Percentiles rank a stretch among this genome's conserved stretches.
These are phyloP conservation scores for Poecilia gillii DNA, from an alignment of 2,797 vertebrate species.

Conservation along the genomic window DNA sequence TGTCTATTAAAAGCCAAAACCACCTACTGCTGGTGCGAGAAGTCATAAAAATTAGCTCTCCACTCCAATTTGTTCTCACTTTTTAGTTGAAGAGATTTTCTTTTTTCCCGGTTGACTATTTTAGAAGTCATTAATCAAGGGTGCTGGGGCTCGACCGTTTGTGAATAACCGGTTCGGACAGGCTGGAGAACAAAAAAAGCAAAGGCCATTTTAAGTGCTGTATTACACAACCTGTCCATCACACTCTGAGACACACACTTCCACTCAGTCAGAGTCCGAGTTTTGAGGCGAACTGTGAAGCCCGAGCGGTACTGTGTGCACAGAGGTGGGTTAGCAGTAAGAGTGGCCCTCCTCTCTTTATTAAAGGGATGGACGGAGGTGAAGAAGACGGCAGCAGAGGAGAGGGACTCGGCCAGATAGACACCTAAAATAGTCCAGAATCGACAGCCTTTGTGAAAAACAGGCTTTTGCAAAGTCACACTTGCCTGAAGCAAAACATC, in stretches of 20 bases:
- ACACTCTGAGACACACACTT: constrained; percentile 32
- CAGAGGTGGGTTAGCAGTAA: constrained; percentile 63
- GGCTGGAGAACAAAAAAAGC: constrained; percentile 26
- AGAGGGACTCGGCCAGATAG: constrained; percentile 8
- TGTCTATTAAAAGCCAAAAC: background rate
- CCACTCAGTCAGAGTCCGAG: constrained; percentile 13
- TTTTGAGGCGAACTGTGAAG: constrained; percentile 56
- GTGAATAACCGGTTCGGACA: constrained; percentile 34
- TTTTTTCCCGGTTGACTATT: constrained; percentile 1
- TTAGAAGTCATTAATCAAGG: constrained; percentile 7
- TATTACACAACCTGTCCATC: constrained; percentile 64
- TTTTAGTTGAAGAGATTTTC: background rate
- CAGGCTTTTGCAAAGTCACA: constrained; percentile 64
- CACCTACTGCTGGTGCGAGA: background rate
- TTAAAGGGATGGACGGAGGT: constrained; percentile 63
- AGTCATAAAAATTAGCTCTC: background rate
- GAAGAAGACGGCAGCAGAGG: constrained; percentile 42
- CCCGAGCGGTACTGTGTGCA: constrained; percentile 74
- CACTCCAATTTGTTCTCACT: background rate
- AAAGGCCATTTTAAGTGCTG: constrained; percentile 41
- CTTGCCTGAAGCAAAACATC: constrained; percentile 68
- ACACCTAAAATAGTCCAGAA: constrained; percentile 68
- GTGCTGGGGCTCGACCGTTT: constrained; percentile 27
- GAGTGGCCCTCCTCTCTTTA: constrained; percentile 64
- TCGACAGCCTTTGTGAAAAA: constrained; percentile 53